These are phyloP conservation scores for Steinernema scapterisci DNA, from an alignment of 2,888 invertebrate species.

Conservation along the genomic window DNA sequence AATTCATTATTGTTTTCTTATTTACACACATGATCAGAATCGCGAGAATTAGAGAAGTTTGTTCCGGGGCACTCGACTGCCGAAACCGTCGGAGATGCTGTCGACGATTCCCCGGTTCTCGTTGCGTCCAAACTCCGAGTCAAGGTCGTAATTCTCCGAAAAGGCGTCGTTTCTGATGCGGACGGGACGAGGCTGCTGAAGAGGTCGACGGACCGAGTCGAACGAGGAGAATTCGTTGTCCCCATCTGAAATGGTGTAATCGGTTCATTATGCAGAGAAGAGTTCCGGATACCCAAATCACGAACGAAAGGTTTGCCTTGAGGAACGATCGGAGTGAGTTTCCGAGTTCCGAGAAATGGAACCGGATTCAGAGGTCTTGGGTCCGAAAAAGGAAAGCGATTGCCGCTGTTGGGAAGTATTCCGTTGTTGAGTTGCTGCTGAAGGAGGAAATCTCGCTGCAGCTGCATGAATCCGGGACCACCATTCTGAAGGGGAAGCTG, in stretches of 20 bases:
- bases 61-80: constrained; percentile 33
- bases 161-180: constrained; percentile 4
- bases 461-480: neutral
- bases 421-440: neutral
- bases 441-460: constrained; percentile 19
- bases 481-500: neutral
- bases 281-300: neutral
- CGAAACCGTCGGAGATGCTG: constrained; percentile 24
- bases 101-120: constrained; percentile 28
- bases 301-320: constrained; percentile 2
- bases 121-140: constrained; percentile 11
- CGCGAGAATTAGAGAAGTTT: neutral
- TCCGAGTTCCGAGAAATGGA: constrained; percentile 5
- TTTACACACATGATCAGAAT: no score
- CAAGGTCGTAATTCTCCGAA: constrained; percentile 1
- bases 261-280: neutral
- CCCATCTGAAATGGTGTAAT: constrained; percentile 5
- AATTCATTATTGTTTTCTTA: no score
- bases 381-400: constrained; percentile 16
- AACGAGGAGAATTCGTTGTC: neutral
- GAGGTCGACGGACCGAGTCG: neutral
- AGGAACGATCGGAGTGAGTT: constrained; percentile 9
- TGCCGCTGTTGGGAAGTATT: constrained; percentile 18
- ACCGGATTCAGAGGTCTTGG: neutral
- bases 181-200: constrained; percentile 25